phyloP scores from a whole-genome alignment of 2,113 vertebrate genomes.

The Microcebus griseorufus region DNA sequence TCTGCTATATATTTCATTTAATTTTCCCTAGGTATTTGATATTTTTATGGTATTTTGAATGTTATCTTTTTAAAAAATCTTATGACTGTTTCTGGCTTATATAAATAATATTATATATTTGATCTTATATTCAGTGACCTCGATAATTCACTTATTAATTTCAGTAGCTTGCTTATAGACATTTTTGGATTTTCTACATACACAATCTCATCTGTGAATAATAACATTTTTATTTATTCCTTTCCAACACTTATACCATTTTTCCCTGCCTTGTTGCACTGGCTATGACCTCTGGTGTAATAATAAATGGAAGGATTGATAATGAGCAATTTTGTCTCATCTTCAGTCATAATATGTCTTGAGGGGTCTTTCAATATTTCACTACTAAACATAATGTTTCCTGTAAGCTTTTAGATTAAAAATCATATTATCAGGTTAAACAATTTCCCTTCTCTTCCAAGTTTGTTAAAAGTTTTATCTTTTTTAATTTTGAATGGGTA shows the following conservation, averaged over 20 bases:
- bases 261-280: neutral
- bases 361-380: neutral
- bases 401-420: neutral
- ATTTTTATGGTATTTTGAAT: conserved; percentile 14
- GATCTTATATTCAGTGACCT: neutral
- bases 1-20: neutral
- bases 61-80: neutral
- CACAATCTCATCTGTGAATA: neutral
- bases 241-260: neutral
- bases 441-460: neutral
- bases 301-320: neutral
- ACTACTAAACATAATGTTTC: neutral
- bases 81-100: neutral
- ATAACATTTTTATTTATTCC: conserved; percentile 1
- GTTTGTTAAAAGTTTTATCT: neutral
- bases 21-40: neutral
- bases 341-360: neutral
- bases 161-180: neutral
- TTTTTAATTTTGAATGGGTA: neutral
- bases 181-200: neutral
- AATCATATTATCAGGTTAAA: conserved; percentile 4
- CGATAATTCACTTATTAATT: conserved; percentile 22
- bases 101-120: neutral
- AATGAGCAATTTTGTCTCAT: neutral
- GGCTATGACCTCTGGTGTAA: neutral